Evolutionary conservation across 2,113 vertebrate genomes (phyloP), one percentile per base, ranked within the genome.

Genomic region (Campylorhamphus procurvoides): DNA sequence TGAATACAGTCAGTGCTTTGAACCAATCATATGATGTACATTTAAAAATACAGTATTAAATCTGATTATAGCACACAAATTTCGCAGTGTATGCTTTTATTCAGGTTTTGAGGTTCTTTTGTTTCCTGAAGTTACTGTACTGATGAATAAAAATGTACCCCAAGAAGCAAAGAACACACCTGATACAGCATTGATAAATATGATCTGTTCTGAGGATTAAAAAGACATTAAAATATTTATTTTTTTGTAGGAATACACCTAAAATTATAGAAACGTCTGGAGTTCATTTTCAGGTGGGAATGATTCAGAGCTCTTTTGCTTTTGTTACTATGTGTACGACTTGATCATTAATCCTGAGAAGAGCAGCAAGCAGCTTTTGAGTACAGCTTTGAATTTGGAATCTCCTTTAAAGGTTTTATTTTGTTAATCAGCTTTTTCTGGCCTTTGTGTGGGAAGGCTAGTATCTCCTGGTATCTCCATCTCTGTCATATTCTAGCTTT

Each of bases 231-330:
- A 49, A 84, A 68, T 55, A 86, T 13, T 80, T 13, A 9, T 82
- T 47, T 97, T 91, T 56, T 81, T 97, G 88, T 76, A 99, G 99
- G 97, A 98, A 95, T 96, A 97, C 98, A 80, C 98, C 99, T 93
- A 99, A 99, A 98, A 98, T 99, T 93, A 99, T 99, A 97, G 99
- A 99, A 89, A 99, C 99, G 0, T 98, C 98, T 85, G 99, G 99
- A 90, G 99, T 99, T 95, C 99, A 99, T 98, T 99, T 99, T 98
- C 99, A 99, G 98, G 99, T 99, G 92, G 95, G 95, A 95, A 76
- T 90, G 55, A 67, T 84, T 97, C 94, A 50, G 14, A 77, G 9
- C 15, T 15, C 33, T 85, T 75, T 64, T 67, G 33, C 13, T 64
- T 82, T 7, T 75, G 7, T 88, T 67, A 31, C 22, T 63, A 12